These are phyloP conservation scores for Drosophila incognita DNA, from an alignment of 2,888 invertebrate genomes.

Conservation along the genomic window DNA sequence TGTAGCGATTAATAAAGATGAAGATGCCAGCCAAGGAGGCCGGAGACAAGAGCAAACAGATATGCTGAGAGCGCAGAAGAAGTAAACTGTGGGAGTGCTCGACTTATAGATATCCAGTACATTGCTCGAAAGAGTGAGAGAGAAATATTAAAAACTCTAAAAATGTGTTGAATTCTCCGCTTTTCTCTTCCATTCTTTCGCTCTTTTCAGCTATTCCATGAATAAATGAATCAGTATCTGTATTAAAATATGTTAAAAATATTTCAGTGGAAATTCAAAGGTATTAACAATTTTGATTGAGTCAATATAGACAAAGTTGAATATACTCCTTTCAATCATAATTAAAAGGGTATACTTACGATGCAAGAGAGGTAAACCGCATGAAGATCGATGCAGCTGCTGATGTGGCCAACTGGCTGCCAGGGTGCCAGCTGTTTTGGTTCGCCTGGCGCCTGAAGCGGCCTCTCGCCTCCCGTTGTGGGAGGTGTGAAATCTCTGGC, in stretches of 20 bases:
- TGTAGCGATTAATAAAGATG: slow-evolving; percentile 78
- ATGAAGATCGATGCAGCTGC: slow-evolving; percentile 49
- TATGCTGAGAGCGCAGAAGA: neutral
- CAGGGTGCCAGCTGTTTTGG: slow-evolving; percentile 52
- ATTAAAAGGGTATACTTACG: neutral
- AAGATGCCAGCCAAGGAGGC: slow-evolving; percentile 64
- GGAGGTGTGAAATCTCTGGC: slow-evolving; percentile 70
- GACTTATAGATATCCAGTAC: neutral
- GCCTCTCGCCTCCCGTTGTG: slow-evolving; percentile 56
- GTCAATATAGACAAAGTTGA: neutral
- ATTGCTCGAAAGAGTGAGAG: fast-evolving
- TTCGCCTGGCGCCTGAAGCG: slow-evolving; percentile 71
- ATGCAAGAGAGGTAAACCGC: slow-evolving; percentile 6
- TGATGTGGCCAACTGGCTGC: slow-evolving; percentile 46
- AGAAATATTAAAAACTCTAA: neutral
- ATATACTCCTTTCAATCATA: neutral
- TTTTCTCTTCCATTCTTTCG: too few species aligned
- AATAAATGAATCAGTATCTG: neutral
- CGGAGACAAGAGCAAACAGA: neutral
- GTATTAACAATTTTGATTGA: neutral
- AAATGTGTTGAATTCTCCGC: neutral
- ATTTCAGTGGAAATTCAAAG: neutral
- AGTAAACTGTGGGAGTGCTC: too few species aligned
- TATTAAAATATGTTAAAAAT: neutral
- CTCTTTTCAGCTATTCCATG: neutral